These are phyloP conservation scores for Neoaliturus tenellus DNA, from an alignment of 2,888 invertebrate genomes.

Conservation along the genomic window DNA sequence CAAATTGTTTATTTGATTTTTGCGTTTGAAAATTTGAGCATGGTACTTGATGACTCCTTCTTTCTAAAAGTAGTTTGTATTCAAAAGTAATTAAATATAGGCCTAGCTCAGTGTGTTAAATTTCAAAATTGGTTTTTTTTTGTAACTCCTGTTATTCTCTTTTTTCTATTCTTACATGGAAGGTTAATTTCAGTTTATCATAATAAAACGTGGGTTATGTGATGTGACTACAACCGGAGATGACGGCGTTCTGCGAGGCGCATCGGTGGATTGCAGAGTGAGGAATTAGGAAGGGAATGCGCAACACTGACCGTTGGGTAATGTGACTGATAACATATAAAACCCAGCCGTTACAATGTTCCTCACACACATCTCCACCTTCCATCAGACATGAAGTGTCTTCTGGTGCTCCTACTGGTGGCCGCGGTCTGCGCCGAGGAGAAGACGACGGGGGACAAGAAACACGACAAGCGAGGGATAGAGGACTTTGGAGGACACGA, in stretches of 20 bases:
- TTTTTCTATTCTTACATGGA: too few species aligned
- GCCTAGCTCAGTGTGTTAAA: too few species aligned
- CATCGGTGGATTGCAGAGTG: not conserved
- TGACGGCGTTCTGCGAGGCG: not conserved
- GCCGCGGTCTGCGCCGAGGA: conserved; percentile 32
- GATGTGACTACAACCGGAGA: not conserved
- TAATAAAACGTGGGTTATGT: not conserved
- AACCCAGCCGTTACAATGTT: not conserved
- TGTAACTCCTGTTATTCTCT: too few species aligned
- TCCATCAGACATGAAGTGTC: conserved; percentile 27
- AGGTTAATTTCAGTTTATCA: too few species aligned
- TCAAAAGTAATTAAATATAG: too few species aligned
- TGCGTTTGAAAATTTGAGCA: too few species aligned
- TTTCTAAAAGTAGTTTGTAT: too few species aligned
- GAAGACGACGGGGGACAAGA: not conserved
- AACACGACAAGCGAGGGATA: conserved; percentile 47
- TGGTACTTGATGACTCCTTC: too few species aligned
- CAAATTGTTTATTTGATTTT: too few species aligned
- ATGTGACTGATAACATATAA: conserved; percentile 11
- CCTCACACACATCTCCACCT: not conserved
- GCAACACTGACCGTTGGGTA: not conserved
- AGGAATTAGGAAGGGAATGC: conserved; percentile 20
- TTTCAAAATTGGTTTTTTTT: too few species aligned
- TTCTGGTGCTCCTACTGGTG: conserved; percentile 35
- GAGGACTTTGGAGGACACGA: conserved; percentile 55